Base-by-base conservation (phyloP, 2,113 vertebrate species). In the Ibidorhyncha struthersii region DNA sequence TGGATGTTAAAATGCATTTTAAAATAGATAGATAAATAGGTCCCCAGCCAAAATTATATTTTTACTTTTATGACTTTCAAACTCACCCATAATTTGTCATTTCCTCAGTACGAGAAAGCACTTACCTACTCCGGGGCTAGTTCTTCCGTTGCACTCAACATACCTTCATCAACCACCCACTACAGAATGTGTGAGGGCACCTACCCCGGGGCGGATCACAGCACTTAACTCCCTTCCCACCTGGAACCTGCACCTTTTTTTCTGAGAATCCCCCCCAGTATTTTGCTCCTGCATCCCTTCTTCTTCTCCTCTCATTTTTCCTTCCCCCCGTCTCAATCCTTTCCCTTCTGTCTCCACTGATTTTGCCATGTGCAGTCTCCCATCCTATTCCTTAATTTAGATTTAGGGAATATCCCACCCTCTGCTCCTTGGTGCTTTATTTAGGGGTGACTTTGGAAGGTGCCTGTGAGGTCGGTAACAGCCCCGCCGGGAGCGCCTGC, bases 11-110 rank as follows among this genome's bases (percentile, higher is more conserved):
- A 71, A 82, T 47, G 79, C 86, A 16, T 80, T 92, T 81, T 58
- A 53, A 76, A 89, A 89, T 72, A 70, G 82, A 84, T 18, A 69
- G 84, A 87, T 76, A 91, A 94, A 96, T 61, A 89, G 66, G 70
- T 79, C 27, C 58, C 26, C 25, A n/a, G 63, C 77, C 91, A 84
- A 79, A 71, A 55, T n/a, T 45, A 16, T 55, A 43, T 84, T 80
- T 93, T 71, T 62, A 32, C 36, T 88, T 79, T 55, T 47, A 41
- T 25, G 56, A 19, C 55, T 95, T 74, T 76, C 49, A 62, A 52
- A 85, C 58, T 69, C 76, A 50, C 40, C 62, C 22, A 6, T 38
- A 61, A 89, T 96, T 79, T 89, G 58, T 59, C 58, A 14, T 45
- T 83, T 94, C 81, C 87, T 86, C n/a, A 4, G n/a, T 27, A 27